Percentiles rank a stretch among this genome's conserved stretches.
These are phyloP conservation scores for Amorpha juglandis DNA, from an alignment of 2,888 invertebrate genomes.

Conservation along the genomic window DNA sequence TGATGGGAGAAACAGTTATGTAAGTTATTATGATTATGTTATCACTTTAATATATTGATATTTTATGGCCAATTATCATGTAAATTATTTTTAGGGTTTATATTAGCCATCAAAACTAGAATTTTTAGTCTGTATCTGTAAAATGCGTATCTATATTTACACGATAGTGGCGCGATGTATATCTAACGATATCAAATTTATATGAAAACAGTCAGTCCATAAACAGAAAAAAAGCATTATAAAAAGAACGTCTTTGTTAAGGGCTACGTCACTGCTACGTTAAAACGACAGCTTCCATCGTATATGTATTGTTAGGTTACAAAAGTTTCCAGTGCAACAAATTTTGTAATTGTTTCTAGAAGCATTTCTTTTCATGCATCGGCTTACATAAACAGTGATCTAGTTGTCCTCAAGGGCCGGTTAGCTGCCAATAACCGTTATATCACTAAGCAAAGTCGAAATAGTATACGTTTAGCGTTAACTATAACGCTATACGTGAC, in stretches of 20 bases:
- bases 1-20: background rate
- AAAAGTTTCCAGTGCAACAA: background rate
- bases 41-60: background rate
- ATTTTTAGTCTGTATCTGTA: no score
- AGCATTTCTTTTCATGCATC: slow-evolving; percentile 19
- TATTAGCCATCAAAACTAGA: no score
- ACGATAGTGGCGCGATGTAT: background rate
- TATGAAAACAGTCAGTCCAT: background rate
- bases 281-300: no score
- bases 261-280: background rate
- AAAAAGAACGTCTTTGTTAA: background rate
- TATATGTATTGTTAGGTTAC: background rate
- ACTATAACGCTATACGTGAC: slow-evolving; percentile 12
- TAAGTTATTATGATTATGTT: background rate
- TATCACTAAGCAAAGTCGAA: slow-evolving; percentile 19
- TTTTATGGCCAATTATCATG: no score
- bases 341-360: slow-evolving; percentile 2
- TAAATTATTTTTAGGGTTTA: no score
- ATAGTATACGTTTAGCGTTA: slow-evolving; percentile 20
- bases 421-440: slow-evolving; percentile 20
- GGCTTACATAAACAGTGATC: slow-evolving; percentile 22
- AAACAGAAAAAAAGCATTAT: background rate
- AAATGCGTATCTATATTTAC: no score
- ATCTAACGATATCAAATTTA: background rate
- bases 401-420: slow-evolving; percentile 17